Evolutionary conservation across 2,888 invertebrate species (phyloP).

Genomic region (Leptogaster cylindrica): DNA sequence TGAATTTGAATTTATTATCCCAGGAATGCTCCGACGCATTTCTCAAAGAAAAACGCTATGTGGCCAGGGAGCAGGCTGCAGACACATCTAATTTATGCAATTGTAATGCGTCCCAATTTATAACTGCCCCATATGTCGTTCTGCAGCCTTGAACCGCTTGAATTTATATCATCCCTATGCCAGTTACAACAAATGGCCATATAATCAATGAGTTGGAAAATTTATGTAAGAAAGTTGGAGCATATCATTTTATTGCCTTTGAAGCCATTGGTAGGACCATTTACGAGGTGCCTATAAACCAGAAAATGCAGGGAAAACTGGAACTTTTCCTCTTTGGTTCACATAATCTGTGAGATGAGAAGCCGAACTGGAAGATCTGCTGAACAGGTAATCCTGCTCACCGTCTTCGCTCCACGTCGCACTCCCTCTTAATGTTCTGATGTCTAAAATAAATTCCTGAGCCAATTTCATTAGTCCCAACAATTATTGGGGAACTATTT

Average conservation of each 20-base stretch:
- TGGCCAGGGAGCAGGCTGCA: too few relatives aligned
- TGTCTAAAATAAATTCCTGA: conserved; percentile 43
- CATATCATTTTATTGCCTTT: conserved; percentile 46
- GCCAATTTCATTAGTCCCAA: conserved; percentile 47
- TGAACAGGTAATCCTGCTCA: not conserved
- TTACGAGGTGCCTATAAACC: conserved; percentile 7
- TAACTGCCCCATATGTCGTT: not conserved
- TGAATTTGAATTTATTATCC: too few relatives aligned
- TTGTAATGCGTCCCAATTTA: too few relatives aligned
- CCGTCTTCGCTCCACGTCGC: not conserved
- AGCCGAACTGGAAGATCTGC: not conserved
- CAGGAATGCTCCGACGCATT: too few relatives aligned
- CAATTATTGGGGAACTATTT: conserved; percentile 47
- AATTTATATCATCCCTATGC: conserved; percentile 38
- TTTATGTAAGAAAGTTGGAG: conserved; percentile 47
- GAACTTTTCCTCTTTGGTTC: not conserved
- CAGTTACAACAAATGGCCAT: conserved; percentile 45
- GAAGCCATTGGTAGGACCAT: conserved; percentile 13
- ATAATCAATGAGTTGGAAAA: conserved; percentile 46
- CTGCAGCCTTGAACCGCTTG: not conserved
- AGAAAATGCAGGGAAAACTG: conserved; percentile 5
- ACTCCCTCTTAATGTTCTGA: conserved; percentile 2
- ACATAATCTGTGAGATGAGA: conserved; percentile 1
- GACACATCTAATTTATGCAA: too few relatives aligned
- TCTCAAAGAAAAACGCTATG: too few relatives aligned